phyloP scores from a whole-genome alignment of 2,113 vertebrate genomes.

The Lontra canadensis region DNA sequence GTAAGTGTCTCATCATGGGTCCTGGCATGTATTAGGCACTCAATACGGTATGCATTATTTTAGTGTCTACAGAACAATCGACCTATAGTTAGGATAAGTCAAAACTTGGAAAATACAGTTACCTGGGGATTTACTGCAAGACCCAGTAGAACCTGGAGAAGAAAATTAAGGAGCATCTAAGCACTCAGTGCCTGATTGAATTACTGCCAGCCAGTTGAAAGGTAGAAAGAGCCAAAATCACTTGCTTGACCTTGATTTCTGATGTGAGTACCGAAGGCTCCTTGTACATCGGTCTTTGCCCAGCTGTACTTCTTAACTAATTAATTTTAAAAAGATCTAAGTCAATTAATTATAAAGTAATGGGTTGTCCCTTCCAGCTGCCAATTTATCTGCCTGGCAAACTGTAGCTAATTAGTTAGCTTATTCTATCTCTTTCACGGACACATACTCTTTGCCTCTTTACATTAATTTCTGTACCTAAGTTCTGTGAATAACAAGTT shows the following conservation, averaged over 20 bases:
- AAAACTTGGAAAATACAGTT: constrained; percentile 48
- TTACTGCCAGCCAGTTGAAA: constrained; percentile 49
- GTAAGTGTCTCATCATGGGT: neutral
- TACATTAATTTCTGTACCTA: constrained; percentile 12
- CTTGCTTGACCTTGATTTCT: constrained; percentile 65
- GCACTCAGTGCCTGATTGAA: constrained; percentile 33
- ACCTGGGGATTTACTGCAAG: constrained; percentile 41
- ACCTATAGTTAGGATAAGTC: constrained; percentile 23
- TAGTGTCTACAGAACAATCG: neutral
- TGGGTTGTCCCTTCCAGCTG: constrained; percentile 65
- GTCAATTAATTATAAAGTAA: constrained; percentile 73
- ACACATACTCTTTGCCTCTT: constrained; percentile 38
- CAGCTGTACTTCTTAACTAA: constrained; percentile 66
- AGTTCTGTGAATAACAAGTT: constrained; percentile 7
- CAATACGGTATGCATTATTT: neutral
- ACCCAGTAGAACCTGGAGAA: neutral
- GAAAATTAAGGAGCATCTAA: neutral
- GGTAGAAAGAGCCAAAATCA: constrained; percentile 4
- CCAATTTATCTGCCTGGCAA: constrained; percentile 57
- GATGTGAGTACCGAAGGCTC: neutral
- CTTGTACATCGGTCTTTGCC: constrained; percentile 45
- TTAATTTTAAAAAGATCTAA: constrained; percentile 68
- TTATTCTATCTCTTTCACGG: neutral
- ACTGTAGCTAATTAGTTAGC: constrained; percentile 50
- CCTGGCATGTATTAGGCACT: neutral